Base-by-base conservation (phyloP, 2,113 vertebrate genomes). In the Monarcha castaneiventris region DNA sequence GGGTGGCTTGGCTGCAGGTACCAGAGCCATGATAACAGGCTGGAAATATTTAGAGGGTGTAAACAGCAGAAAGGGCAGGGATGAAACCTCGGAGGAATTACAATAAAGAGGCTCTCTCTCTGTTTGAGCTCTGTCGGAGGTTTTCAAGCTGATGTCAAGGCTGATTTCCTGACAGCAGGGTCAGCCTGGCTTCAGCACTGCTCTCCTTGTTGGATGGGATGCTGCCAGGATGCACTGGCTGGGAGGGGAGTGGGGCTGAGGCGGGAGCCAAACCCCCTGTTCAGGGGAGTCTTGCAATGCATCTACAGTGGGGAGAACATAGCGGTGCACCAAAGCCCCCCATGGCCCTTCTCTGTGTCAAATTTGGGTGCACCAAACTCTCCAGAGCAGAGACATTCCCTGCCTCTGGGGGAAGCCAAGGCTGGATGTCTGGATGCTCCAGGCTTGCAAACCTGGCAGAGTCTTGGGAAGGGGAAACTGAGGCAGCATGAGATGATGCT, bases 41-140 rank as follows among this genome's bases (percentile, higher is more conserved):
- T 96, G 93, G 88, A 97, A 97, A 97, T 96, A 97, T 95, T 97
- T 88, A 41, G 90, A 95, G 95, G 96, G 96, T 52, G 92, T 96
- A 89, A 92, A 95, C 90, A 5, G 75, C 41, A 33, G 74, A 87
- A 85, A 91, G 87, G 90, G 94, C 48, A 96, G 92, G 80, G 90
- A 96, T 88, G 88, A 97, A 95, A 93, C 76, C 93, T 15, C 55
- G 1, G 73, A 94, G 90, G 92, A 96, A 90, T 95, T 84, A 62
- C 79, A 94, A 63, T 69, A 74, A 80, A 89, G 89, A 95, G 72
- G 46, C 90, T 66, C 87, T 44, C 82, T 72, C 48, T 16, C 66
- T 68, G 3, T 90, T 68, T 10, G 7, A 20, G 35, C 81, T 79
- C 71, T 56, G 41, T 44, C 0, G 35, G 82, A 97, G 84, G 84